These are phyloP conservation scores for Neoarius graeffei DNA, from an alignment of 2,113 vertebrate genomes.

Conservation along the genomic window DNA sequence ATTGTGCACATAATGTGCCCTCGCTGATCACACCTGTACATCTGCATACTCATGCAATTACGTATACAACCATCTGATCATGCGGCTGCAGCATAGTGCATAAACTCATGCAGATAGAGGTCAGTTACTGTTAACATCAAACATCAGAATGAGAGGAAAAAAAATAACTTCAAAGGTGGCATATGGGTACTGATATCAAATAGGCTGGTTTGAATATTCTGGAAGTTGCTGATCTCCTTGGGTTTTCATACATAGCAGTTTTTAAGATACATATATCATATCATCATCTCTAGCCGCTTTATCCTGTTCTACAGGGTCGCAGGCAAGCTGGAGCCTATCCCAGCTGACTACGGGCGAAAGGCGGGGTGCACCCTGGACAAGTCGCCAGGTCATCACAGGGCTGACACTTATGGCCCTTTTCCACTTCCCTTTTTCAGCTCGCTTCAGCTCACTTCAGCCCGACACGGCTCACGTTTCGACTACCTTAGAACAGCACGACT, in stretches of 20 bases:
- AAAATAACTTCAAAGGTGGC: background rate
- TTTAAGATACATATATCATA: too few relatives aligned
- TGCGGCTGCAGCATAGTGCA: background rate
- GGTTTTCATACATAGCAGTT: background rate
- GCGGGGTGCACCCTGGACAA: too few relatives aligned
- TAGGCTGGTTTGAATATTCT: background rate
- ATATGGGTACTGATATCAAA: background rate
- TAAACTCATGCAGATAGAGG: conserved; percentile 3
- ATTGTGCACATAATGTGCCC: conserved; percentile 3
- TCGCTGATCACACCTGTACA: background rate
- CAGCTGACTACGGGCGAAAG: too few relatives aligned
- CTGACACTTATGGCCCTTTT: too few relatives aligned
- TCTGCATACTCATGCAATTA: conserved; percentile 12
- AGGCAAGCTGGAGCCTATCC: too few relatives aligned
- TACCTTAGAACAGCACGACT: too few relatives aligned
- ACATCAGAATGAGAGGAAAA: background rate
- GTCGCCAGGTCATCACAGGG: too few relatives aligned
- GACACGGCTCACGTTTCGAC: too few relatives aligned
- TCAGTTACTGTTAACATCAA: background rate
- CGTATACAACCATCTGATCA: background rate
- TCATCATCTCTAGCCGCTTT: too few relatives aligned
- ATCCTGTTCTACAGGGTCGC: too few relatives aligned
- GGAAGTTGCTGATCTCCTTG: background rate
- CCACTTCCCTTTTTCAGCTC: too few relatives aligned
- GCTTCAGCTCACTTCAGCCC: too few relatives aligned